Conservation (phyloP, 2,797 vertebrate genomes). For the Peromyscus aztecus region DNA sequence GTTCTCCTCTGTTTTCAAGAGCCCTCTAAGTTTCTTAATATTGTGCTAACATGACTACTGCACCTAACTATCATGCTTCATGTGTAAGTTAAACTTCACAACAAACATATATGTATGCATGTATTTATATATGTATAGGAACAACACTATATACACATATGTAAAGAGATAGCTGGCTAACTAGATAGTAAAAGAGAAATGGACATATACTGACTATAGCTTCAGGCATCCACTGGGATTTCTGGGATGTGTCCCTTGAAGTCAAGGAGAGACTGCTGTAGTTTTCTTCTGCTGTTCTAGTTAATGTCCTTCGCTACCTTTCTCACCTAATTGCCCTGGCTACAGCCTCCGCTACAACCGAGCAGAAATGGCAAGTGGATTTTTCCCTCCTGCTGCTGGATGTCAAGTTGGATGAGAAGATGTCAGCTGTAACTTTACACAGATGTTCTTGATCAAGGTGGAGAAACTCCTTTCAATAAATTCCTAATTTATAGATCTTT, state of each 20-base stretch:
- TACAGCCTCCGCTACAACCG: neutral
- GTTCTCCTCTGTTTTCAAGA: neutral
- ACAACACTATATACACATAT: neutral
- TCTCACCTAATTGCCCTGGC: neutral
- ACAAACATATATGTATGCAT: neutral
- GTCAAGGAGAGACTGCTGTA: neutral
- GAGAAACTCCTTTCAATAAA: neutral
- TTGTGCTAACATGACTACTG: neutral
- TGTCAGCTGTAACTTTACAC: neutral
- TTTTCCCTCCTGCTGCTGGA: neutral
- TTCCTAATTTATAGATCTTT: neutral
- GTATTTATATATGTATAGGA: neutral
- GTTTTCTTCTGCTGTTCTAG: constrained; percentile 22
- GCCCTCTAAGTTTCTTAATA: neutral
- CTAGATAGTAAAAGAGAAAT: neutral
- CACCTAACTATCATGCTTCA: neutral
- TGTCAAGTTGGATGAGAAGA: too few species aligned
- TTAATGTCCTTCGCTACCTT: neutral
- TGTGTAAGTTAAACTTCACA: neutral
- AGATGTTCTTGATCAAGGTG: neutral
- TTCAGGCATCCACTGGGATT: neutral
- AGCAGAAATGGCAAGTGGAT: neutral
- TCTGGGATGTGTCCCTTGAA: neutral
- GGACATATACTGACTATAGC: neutral
- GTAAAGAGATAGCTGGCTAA: neutral